A percentile compares a stretch with the other conserved stretches of the same genome.
Conservation (phyloP, 2,888 invertebrate genomes). For the Brachyopa scutellaris region DNA sequence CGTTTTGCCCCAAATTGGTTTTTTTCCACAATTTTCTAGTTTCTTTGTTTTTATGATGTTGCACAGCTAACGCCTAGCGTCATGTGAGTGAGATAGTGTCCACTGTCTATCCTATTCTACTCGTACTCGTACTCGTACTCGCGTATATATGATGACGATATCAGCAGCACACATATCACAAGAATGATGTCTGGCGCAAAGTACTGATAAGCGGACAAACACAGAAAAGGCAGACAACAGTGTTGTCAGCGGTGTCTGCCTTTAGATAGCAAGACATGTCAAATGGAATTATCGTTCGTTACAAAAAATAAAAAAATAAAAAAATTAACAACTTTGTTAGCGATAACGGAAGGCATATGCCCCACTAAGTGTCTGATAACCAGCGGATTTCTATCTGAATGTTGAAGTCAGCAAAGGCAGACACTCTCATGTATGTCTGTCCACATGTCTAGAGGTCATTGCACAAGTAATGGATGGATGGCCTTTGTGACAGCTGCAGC, state of each 20-base stretch:
- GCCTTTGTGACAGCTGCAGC: neutral
- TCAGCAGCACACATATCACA: neutral
- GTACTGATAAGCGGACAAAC: constrained; percentile 18
- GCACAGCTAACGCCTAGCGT: neutral
- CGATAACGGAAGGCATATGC: constrained; percentile 3
- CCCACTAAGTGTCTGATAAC: constrained; percentile 5
- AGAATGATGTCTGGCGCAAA: neutral
- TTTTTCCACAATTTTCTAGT: neutral
- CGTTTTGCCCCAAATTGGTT: neutral
- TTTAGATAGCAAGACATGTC: constrained; percentile 18
- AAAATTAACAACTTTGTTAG: neutral
- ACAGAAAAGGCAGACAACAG: constrained; percentile 14
- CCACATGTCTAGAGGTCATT: constrained; percentile 25
- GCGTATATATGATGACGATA: neutral
- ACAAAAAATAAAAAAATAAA: constrained; percentile 7
- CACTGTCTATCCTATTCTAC: neutral
- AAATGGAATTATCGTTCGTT: constrained; percentile 7
- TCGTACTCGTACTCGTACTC: no score
- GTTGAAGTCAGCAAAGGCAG: neutral
- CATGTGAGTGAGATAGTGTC: neutral
- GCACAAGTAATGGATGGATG: neutral
- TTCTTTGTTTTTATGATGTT: neutral
- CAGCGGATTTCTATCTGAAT: neutral
- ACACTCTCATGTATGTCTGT: no score
- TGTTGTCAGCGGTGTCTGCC: constrained; percentile 5